phyloP scores from a whole-genome alignment of 2,888 invertebrate genomes.

The Trypoxylon attenuatum region DNA sequence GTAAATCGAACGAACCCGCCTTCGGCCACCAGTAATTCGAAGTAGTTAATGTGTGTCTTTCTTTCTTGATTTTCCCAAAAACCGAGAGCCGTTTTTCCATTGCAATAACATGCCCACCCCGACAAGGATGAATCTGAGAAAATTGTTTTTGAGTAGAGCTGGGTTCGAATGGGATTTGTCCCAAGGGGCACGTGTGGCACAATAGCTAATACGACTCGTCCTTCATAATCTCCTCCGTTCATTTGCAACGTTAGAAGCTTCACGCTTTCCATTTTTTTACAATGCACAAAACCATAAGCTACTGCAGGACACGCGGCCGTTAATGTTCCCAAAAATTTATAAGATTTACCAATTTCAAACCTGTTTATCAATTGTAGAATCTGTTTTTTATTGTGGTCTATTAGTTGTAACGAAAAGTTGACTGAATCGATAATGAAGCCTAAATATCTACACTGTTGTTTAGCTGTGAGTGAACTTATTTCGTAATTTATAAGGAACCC shows the following conservation, averaged over 20 bases:
- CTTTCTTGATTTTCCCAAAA: background rate
- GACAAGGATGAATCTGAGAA: constrained; percentile 1
- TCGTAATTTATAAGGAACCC: constrained; percentile 3
- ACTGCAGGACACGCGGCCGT: constrained; percentile 19
- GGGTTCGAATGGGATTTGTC: background rate
- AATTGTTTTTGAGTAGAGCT: background rate
- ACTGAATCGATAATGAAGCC: background rate
- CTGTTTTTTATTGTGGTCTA: background rate
- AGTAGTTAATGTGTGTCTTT: background rate
- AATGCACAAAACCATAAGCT: background rate
- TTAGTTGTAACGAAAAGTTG: background rate
- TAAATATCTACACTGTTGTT: background rate
- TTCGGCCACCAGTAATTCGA: background rate
- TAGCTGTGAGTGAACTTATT: background rate
- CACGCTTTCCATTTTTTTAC: background rate
- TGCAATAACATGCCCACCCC: constrained; percentile 2
- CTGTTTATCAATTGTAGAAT: background rate
- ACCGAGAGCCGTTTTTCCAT: background rate
- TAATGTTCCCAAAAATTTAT: constrained; percentile 21
- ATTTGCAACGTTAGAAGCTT: background rate
- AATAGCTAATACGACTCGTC: background rate
- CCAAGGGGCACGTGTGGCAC: background rate
- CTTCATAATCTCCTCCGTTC: background rate
- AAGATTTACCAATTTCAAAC: background rate
- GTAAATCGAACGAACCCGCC: too few species aligned